Base-by-base conservation (phyloP, 2,888 invertebrate genomes). In the Drosophila ezoana region DNA sequence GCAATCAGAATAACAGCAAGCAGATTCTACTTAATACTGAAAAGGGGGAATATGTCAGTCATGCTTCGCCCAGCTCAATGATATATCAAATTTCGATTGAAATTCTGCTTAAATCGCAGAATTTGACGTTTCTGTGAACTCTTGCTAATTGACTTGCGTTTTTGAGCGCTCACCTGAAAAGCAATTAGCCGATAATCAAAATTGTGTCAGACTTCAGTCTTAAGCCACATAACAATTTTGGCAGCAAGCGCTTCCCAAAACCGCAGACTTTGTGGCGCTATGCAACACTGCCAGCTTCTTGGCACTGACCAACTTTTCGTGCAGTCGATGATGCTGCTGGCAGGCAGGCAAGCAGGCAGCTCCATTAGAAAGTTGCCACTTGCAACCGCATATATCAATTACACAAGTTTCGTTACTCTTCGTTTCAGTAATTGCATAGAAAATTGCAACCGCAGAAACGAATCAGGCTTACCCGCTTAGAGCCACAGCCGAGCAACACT, bases 301-400 rank as follows among this genome's bases (percentile, higher is more conserved):
- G 28, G 16, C 8, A 16, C 43, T 33, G 67, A 37, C 48, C 62
- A 70, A 70, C 47, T 62, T 76, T 76, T 54, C 18, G 38, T 35
- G 14, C 49, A 40, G 62, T 56, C 57, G 56, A 23, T 56, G 48
- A 43, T 58, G 51, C 40, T 61, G 72, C 13, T 40, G 43, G 44
- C 49, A 43, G 37, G 38, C 48, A n/a, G 62, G 8, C 45, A 44
- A 38, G 45, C 52, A 51, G 51, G 52, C 63, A 40, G 66, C 66
- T 77, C 76, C 76, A 78, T 83, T 86, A 78, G 72, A 84, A 86
- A 83, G 78, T 84, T 83, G 60, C 51, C 44, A 57, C 41, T 54
- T 68, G 56, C 66, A 74, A 72, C 72, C 84, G 66, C 81, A 85
- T 74, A 86, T 85, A 85, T 86, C 86, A 86, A 85, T 86, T 86